Conservation (phyloP, 2,888 invertebrate species). For the Tenthredo distinguenda region DNA sequence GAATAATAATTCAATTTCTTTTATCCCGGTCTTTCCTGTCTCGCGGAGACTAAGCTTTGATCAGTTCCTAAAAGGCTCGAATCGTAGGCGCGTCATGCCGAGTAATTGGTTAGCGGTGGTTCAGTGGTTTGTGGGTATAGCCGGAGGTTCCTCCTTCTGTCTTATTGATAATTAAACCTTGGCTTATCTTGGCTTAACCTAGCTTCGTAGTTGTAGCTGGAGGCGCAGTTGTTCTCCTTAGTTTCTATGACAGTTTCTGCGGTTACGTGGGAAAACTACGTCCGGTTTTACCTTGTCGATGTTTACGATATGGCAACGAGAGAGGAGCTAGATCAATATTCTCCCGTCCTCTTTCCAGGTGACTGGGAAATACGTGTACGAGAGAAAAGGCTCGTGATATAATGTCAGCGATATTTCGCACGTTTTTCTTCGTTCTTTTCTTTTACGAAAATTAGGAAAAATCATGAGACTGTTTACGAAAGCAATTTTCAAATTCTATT, state of each 20-base stretch:
- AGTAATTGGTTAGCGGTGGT: not conserved
- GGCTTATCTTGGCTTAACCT: slow-evolving; percentile 24
- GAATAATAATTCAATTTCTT: not conserved
- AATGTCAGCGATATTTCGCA: not conserved
- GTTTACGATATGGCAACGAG: not conserved
- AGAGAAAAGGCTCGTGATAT: not conserved
- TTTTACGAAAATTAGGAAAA: too few relatives aligned
- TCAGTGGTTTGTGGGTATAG: not conserved
- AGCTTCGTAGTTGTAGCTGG: not conserved
- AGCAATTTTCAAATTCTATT: not conserved
- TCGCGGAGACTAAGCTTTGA: not conserved
- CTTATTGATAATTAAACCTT: slow-evolving; percentile 41
- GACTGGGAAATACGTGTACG: not conserved
- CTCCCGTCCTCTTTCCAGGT: not conserved
- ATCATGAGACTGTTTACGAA: too few relatives aligned
- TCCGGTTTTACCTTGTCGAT: slow-evolving; percentile 5
- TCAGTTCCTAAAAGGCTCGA: not conserved
- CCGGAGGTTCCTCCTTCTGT: not conserved
- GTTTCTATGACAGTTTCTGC: slow-evolving; percentile 25
- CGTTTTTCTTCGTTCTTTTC: too few relatives aligned
- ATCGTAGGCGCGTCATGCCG: not conserved
- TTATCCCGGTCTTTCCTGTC: not conserved
- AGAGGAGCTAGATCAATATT: not conserved
- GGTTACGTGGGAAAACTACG: slow-evolving; percentile 8
- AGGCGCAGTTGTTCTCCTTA: not conserved